Conservation (phyloP, 2,888 invertebrate species). For the Aproaerema taeniolella region DNA sequence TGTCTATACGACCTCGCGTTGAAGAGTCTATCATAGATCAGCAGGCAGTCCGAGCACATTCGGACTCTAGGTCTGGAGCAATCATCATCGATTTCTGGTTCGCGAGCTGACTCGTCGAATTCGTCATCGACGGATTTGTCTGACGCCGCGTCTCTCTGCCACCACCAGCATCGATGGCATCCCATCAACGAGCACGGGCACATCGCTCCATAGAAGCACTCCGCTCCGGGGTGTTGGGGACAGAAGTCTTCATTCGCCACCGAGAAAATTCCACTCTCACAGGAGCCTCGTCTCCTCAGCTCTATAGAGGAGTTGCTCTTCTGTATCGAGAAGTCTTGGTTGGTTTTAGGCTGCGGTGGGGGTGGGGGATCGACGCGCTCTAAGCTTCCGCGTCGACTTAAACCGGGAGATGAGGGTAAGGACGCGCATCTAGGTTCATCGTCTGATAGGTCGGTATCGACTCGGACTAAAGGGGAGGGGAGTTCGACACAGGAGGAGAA, state of each 20-base stretch:
- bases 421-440: conserved; percentile 49
- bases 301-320: conserved; percentile 32
- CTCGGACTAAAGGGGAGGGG: conserved; percentile 80
- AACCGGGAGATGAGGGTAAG: conserved; percentile 57
- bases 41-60: conserved; percentile 42
- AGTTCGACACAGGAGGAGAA: conserved; percentile 89
- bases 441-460: conserved; percentile 26
- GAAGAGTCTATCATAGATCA: conserved; percentile 47
- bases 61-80: conserved; percentile 25
- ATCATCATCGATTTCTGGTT: conserved; percentile 25
- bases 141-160: conserved; percentile 39
- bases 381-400: conserved; percentile 38
- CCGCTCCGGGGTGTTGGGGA: conserved; percentile 44
- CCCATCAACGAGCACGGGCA: conserved; percentile 64
- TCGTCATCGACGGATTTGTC: conserved; percentile 25
- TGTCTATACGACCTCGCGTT: conserved; percentile 23
- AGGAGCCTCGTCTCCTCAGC: conserved; percentile 85
- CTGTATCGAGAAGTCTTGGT: conserved; percentile 21
- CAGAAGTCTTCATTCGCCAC: conserved; percentile 88
- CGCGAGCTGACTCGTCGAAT: conserved; percentile 23
- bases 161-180: conserved; percentile 66
- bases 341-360: conserved; percentile 25
- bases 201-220: conserved; percentile 45
- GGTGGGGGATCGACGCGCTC: conserved; percentile 34
- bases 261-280: conserved; percentile 94